Evolutionary conservation across 2,113 vertebrate species (phyloP).

Genomic region (Apaloderma vittatum): DNA sequence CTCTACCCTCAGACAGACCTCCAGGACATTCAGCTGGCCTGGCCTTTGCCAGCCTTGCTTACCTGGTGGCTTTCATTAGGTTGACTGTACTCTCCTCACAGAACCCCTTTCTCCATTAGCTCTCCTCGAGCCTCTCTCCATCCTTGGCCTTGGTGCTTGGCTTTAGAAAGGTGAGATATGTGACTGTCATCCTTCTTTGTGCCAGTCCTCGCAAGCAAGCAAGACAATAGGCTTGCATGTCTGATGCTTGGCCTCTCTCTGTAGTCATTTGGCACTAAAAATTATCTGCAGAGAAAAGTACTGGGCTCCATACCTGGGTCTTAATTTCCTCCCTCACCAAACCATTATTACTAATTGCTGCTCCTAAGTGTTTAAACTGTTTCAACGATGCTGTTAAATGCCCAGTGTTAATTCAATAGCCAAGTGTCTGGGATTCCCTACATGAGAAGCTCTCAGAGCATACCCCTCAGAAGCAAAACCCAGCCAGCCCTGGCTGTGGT

Average conservation of each 20-base stretch:
- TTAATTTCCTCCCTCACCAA: constrained; percentile 62
- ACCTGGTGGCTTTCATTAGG: not conserved
- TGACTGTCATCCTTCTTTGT: not conserved
- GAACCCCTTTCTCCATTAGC: not conserved
- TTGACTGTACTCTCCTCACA: not conserved
- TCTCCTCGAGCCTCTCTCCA: not conserved
- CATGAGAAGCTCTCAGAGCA: not conserved
- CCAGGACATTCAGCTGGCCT: not conserved
- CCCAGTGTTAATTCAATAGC: not conserved
- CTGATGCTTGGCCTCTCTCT: constrained; percentile 8
- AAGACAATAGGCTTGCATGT: not conserved
- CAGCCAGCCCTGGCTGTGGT: constrained; percentile 7
- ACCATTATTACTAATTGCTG: constrained; percentile 38
- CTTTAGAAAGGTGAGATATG: not conserved
- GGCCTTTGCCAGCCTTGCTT: not conserved
- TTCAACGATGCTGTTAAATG: constrained; percentile 20
- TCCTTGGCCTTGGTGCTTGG: not conserved
- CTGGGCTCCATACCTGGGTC: constrained; percentile 38
- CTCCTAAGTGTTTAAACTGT: constrained; percentile 49
- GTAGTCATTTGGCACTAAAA: constrained; percentile 55
- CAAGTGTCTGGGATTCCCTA: constrained; percentile 26
- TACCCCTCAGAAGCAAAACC: constrained; percentile 13
- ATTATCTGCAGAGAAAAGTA: constrained; percentile 59
- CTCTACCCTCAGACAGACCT: not conserved
- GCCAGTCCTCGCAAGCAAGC: not conserved